Percentiles rank a stretch among this genome's conserved stretches.
These are phyloP conservation scores for Euglossa dilemma DNA, from an alignment of 1,140 invertebrate genomes.

Conservation along the genomic window DNA sequence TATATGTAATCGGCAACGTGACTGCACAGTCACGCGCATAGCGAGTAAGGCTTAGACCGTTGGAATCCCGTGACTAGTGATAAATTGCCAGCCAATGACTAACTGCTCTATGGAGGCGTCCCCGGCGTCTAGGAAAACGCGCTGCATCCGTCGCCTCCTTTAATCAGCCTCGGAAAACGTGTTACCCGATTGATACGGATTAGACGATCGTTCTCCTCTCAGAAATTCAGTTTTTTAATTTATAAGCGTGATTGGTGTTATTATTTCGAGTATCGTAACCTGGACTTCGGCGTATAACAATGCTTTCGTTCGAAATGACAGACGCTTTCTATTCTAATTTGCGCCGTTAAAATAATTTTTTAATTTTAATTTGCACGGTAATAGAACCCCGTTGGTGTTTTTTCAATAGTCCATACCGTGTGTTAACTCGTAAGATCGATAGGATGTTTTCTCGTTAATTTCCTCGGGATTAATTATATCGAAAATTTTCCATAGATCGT, in stretches of 20 bases:
- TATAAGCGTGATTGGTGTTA: no score
- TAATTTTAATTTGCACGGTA: no score
- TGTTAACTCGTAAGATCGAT: no score
- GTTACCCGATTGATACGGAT: not conserved
- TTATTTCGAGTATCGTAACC: no score
- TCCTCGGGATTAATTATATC: no score
- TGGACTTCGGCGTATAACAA: no score
- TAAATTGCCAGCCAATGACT: constrained; percentile 80
- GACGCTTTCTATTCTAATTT: no score
- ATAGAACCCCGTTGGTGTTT: no score
- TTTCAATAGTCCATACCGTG: no score
- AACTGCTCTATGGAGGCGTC: constrained; percentile 78
- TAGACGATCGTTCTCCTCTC: not conserved
- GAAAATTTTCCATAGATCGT: no score
- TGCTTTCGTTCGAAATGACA: no score
- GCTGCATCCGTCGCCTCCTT: constrained; percentile 56
- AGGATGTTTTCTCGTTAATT: no score
- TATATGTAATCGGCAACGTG: constrained; percentile 77
- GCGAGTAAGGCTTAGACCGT: constrained; percentile 74
- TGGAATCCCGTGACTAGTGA: constrained; percentile 76
- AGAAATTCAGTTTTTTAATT: not conserved
- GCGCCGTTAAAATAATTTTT: not conserved
- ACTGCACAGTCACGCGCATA: constrained; percentile 72
- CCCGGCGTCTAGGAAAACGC: constrained; percentile 65
- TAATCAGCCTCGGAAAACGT: constrained; percentile 61